Base-by-base conservation (phyloP, 1,140 invertebrate genomes). In the Mamestra configurata region DNA sequence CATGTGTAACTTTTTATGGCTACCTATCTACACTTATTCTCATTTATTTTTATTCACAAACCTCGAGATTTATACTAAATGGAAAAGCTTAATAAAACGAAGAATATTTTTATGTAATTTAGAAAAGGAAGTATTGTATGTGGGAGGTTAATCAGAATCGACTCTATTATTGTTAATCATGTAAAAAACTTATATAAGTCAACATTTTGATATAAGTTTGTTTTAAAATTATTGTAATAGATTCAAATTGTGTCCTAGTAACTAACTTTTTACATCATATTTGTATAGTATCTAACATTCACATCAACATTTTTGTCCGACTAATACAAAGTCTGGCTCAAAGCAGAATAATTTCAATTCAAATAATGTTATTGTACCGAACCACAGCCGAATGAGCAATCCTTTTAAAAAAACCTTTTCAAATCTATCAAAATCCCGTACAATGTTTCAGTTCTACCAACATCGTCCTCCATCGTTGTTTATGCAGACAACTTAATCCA, bases 1-100 rank as follows among this genome's bases (percentile, higher is more conserved):
- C 51, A 73, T 57, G 51, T 57, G 71, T 73, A 57, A 59, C 51
- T 57, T 73, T 73, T 73, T 73, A 73, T 73, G 20, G 31, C 24
- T 31, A 71, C 53, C 43, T 51, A 71, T 40, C 71, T 57, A 22
- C 49, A 72, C 53, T 40, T 73, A 55, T 73, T 55, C 71, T 59
- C 49, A 72, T 73, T 57, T 71, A 71, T 71, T 71, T 61, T 68
- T 68, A 68, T 71, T 71, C 46, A 35, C 13, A 18, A 35, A 51
- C 24, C 46, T 51, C 46, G 68, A 53, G 64, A 68, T 68, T 71
- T 71, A 8, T 31, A 27, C 43, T 49, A 53, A 51, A 71, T 71
- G 24, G 13, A 71, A 53, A 53, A 51, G 24, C 15, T 53, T 10
- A 53, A 53, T 71, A 64, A 37, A 22, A 64, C 40, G 3, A 64